Evolutionary conservation across 2,888 invertebrate species (phyloP).

Genomic region (Plemyria rubiginata): DNA sequence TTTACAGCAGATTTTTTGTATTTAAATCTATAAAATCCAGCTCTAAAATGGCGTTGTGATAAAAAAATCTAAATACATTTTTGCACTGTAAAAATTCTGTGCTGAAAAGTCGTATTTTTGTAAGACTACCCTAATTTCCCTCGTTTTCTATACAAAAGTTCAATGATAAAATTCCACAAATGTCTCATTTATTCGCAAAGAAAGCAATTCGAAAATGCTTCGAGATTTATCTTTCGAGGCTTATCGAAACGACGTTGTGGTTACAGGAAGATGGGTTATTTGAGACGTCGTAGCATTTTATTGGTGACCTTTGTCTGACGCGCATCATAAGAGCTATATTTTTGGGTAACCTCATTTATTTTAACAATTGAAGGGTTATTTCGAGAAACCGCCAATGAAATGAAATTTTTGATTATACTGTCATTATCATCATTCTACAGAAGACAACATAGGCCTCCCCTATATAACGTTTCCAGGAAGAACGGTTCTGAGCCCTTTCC

Average conservation of each 20-base stretch:
- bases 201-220: not conserved
- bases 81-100: constrained; percentile 36
- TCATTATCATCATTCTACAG: no score
- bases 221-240: not conserved
- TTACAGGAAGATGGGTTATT: not conserved
- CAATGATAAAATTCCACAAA: not conserved
- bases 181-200: not conserved
- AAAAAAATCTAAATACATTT: constrained; percentile 32
- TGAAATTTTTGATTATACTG: no score
- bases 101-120: constrained; percentile 20
- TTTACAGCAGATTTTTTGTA: constrained; percentile 13
- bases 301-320: not conserved
- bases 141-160: constrained; percentile 8
- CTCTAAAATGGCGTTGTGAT: constrained; percentile 44
- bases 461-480: no score
- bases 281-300: not conserved
- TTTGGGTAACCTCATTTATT: no score
- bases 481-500: no score
- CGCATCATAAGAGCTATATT: no score
- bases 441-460: no score
- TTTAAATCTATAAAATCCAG: constrained; percentile 41
- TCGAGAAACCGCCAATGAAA: no score
- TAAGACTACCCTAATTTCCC: constrained; percentile 2
- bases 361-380: no score
- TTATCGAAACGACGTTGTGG: not conserved